Conservation (phyloP, 1,140 invertebrate species). For the Archivesica marissinica region DNA sequence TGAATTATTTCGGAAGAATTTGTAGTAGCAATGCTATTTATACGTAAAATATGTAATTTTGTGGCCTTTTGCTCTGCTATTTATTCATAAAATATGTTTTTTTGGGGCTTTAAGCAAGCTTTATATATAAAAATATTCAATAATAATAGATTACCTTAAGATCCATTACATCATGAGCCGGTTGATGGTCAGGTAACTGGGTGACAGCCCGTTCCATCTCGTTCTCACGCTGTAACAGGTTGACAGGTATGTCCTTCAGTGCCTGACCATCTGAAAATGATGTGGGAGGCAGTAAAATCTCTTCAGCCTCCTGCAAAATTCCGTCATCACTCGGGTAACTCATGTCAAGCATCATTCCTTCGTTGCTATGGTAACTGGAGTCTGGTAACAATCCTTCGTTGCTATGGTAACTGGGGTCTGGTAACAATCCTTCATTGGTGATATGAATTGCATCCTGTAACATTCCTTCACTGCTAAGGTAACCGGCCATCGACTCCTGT, state of each 20-base stretch:
- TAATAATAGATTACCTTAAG: conserved; percentile 10
- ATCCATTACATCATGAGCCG: conserved; percentile 18
- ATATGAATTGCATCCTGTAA: conserved; percentile 47
- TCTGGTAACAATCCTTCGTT: conserved; percentile 1
- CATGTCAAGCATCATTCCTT: conserved; percentile 22
- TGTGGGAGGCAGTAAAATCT: conserved; percentile 42
- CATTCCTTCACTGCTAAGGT: conserved; percentile 31
- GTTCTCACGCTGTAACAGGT: conserved; percentile 31
- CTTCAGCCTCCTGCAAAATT: conserved; percentile 54
- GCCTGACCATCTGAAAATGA: conserved; percentile 49
- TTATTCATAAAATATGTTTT: too few relatives aligned
- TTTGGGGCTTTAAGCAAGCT: too few relatives aligned
- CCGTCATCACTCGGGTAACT: conserved; percentile 12
- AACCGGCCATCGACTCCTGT: conserved; percentile 44
- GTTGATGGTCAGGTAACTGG: conserved; percentile 12
- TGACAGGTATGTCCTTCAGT: conserved; percentile 56
- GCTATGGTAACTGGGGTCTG: conserved; percentile 10
- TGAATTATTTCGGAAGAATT: too few relatives aligned
- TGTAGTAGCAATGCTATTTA: too few relatives aligned
- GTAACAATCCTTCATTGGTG: background rate
- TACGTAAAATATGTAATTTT: too few relatives aligned
- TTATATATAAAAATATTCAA: too few relatives aligned
- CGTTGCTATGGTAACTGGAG: conserved; percentile 19
- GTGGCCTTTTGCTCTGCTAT: too few relatives aligned
- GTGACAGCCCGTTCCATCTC: conserved; percentile 33